These are phyloP conservation scores for Drosophila kambysellisi DNA, from an alignment of 2,888 invertebrate species.

Conservation along the genomic window DNA sequence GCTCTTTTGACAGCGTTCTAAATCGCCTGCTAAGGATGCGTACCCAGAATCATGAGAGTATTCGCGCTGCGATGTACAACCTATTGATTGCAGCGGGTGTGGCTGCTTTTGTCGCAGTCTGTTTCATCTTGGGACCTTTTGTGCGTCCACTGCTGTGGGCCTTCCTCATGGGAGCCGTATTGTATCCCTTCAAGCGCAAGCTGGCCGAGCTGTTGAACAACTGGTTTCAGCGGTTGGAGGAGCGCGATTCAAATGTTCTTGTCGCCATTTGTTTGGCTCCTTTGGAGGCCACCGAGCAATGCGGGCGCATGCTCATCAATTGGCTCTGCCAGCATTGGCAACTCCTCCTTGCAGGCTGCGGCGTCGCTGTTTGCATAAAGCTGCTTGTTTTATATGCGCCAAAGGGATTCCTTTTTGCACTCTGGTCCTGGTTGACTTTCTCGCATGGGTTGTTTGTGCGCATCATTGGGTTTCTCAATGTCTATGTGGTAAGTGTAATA, in stretches of 20 bases:
- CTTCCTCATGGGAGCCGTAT: slow-evolving; percentile 96
- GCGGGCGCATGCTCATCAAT: slow-evolving; percentile 91
- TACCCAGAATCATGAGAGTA: slow-evolving; percentile 83
- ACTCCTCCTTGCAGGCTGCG: slow-evolving; percentile 86
- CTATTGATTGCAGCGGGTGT: slow-evolving; percentile 84
- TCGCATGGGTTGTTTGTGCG: slow-evolving; percentile 83
- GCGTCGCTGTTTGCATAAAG: slow-evolving; percentile 79
- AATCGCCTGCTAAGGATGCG: slow-evolving; percentile 82
- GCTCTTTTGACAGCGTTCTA: slow-evolving; percentile 84
- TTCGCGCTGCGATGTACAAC: slow-evolving; percentile 85
- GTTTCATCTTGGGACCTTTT: slow-evolving; percentile 95
- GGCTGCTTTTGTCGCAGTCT: slow-evolving; percentile 87
- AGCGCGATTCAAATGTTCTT: slow-evolving; percentile 89
- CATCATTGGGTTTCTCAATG: slow-evolving; percentile 81
- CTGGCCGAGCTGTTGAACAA: slow-evolving; percentile 90
- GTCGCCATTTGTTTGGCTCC: slow-evolving; percentile 88
- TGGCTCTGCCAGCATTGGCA: slow-evolving; percentile 90
- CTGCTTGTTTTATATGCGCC: slow-evolving; percentile 87
- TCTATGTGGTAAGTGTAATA: slow-evolving; percentile 78
- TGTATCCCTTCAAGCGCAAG: slow-evolving; percentile 97
- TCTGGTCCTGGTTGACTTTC: slow-evolving; percentile 85
- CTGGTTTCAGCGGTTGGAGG: slow-evolving; percentile 91
- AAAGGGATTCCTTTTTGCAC: slow-evolving; percentile 86
- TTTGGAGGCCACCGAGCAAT: slow-evolving; percentile 90
- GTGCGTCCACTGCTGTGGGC: slow-evolving; percentile 98